A percentile compares a stretch with the other conserved stretches of the same genome.
Evolutionary conservation across 2,797 vertebrate genomes (phyloP).

Genomic region (Oreortyx pictus): DNA sequence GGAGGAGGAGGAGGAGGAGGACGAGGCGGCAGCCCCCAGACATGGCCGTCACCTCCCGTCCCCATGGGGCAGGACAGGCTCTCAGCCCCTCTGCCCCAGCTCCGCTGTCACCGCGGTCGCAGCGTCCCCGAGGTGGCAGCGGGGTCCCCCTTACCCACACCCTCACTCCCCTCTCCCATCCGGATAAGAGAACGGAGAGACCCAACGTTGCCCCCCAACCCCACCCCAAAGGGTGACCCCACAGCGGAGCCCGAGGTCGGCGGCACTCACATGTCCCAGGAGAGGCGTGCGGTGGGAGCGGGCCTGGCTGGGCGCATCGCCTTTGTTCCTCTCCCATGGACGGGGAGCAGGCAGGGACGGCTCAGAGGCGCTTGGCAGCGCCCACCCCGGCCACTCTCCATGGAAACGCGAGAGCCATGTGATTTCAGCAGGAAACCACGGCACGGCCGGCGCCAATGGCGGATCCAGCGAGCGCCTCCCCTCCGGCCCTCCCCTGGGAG

Average conservation of each 20-base stretch:
- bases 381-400: slow-evolving; percentile 72
- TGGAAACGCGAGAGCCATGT: slow-evolving; percentile 76
- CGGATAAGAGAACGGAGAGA: not conserved
- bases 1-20: not conserved
- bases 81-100: not conserved
- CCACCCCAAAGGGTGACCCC: not conserved
- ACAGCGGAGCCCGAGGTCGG: not conserved
- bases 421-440: slow-evolving; percentile 70
- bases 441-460: slow-evolving; percentile 40
- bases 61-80: not conserved
- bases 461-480: not conserved
- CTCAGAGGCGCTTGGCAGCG: slow-evolving; percentile 39
- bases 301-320: slow-evolving; percentile 48
- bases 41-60: not conserved
- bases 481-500: not conserved
- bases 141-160: not conserved
- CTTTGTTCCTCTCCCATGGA: slow-evolving; percentile 75
- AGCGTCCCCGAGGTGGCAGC: not conserved
- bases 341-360: slow-evolving; percentile 58
- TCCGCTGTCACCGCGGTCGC: not conserved
- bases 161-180: not conserved
- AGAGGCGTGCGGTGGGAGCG: not conserved
- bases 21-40: slow-evolving; percentile 13
- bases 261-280: slow-evolving; percentile 61
- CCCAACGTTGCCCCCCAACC: not conserved